phyloP scores from a whole-genome alignment of 2,888 invertebrate species.

The Luffia ferchaultella region DNA sequence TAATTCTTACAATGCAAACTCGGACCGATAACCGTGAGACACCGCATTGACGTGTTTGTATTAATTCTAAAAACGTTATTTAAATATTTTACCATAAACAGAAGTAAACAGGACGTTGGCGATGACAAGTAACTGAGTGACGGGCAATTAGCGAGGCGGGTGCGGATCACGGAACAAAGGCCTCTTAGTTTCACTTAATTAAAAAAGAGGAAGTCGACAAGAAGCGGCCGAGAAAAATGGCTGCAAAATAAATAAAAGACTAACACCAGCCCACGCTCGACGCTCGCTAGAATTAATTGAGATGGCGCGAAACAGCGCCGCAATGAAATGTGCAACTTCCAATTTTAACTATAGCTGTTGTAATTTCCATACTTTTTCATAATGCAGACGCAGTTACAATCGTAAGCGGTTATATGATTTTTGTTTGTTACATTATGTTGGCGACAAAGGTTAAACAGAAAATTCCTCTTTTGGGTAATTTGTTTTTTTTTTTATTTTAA shows the following conservation, averaged over 20 bases:
- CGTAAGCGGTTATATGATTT: too few species aligned
- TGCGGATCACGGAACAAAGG: background rate
- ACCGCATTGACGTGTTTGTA: too few species aligned
- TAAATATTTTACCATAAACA: background rate
- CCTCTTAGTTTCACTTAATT: slow-evolving; percentile 1
- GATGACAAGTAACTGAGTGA: slow-evolving; percentile 3
- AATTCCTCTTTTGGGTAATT: too few species aligned
- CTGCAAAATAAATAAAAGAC: background rate
- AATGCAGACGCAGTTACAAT: too few species aligned
- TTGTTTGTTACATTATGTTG: too few species aligned
- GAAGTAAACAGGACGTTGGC: background rate
- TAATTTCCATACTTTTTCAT: too few species aligned
- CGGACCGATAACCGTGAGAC: too few species aligned
- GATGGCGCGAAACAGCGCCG: background rate
- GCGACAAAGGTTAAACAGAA: too few species aligned
- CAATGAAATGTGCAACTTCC: too few species aligned
- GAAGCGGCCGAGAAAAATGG: background rate
- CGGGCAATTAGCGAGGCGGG: slow-evolving; percentile 1
- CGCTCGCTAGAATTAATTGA: background rate
- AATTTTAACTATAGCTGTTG: too few species aligned
- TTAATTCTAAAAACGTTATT: background rate
- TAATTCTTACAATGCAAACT: too few species aligned
- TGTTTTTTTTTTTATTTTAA: too few species aligned
- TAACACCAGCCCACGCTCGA: background rate
- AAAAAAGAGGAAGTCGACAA: background rate